Evolutionary conservation across 2,888 invertebrate genomes (phyloP), one percentile per base, ranked within the genome.

Genomic region (Argynnis bischoffii): DNA sequence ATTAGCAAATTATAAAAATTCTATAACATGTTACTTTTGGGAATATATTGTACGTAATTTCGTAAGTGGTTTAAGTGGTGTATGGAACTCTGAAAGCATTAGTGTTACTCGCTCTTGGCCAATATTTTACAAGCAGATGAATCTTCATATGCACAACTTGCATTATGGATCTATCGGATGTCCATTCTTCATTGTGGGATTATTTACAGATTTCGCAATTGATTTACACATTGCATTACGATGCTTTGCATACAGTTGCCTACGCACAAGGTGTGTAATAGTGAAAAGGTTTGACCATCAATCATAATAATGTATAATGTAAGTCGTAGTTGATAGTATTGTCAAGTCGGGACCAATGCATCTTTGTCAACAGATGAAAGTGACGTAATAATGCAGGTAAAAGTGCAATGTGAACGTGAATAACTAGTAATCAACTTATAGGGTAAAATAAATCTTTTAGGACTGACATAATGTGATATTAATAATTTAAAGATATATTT

Each of bases 211-310:
- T 81, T 80, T 81, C 75, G 78, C 83, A 84, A 84, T 79, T 81
- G 83, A 80, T 78, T 76, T 78, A 74, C 89, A 88, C 83, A 88
- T 89, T 89, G 79, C 78, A 72, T 69, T 69, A 84, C 82, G 78
- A 74, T 76, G 64, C 77, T 78, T 76, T 74, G 77, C 78, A 77
- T 77, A 73, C 73, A 64, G 57, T 70, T 73, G 72, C 73, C 21
- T 31, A 61, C 50, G 68, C 70, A 64, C 71, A 77, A 77, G 75
- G 77, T 76, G 77, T 66, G 72, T 66, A 69, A 55, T 66, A 68
- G 63, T 72, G 68, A 74, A 75, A 72, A 72, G 72, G 63, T 66
- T 70, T 72, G 55, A 67, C 65, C 64, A 75, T 76, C 74, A 64
- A 76, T 76, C 75, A 75, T 69, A 69, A 72, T 66, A 56, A 59